Base-by-base conservation (phyloP, 2,797 vertebrate genomes). In the Acanthurus leucopareius region DNA sequence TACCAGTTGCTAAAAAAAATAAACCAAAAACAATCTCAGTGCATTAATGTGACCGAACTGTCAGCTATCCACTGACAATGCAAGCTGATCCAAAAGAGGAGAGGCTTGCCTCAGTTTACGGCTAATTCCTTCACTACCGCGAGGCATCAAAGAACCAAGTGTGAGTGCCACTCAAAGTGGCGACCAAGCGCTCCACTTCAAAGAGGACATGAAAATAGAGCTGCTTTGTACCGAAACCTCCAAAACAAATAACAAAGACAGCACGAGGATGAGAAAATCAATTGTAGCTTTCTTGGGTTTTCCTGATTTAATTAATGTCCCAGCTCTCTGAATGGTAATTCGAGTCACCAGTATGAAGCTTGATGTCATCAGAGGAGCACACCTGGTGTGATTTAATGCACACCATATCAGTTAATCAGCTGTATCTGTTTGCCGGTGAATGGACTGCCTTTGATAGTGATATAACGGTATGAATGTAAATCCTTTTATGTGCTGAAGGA, bases 131-230 rank as follows among this genome's bases (percentile, higher is more conserved):
- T 75, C 66, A 57, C 59, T 49, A 73, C 78, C 51, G 54, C 11
- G 51, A 80, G 58, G 70, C 72, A 86, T 87, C 80, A 91, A 89
- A 88, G 80, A 83, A 48, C 69, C 47, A 40, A 81, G 73, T 70
- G 65, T 66, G 82, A 66, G 68, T 61, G 70, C 22, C 81, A 64
- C 52, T 88, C 70, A 77, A 58, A 78, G 56, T 66, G 47, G 63
- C 52, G 35, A 51, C 60, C 44, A 71, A 81, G 61, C 63, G 49
- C 62, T 85, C 47, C 49, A 62, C 80, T 85, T 90, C 79, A 91
- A 90, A 84, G 28, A 19, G 19, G 42, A n/a, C 5, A 13, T 4
- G 69, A 73, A 77, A 76, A 84, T 49, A 60, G 35, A 71, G 58
- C 7, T 0, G 15, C 68, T 77, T 70, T 84, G 74, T 69, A 53